Percentiles rank a stretch among this genome's conserved stretches.
Conservation (phyloP, 2,888 invertebrate species). For the Yponomeuta sedellus region DNA sequence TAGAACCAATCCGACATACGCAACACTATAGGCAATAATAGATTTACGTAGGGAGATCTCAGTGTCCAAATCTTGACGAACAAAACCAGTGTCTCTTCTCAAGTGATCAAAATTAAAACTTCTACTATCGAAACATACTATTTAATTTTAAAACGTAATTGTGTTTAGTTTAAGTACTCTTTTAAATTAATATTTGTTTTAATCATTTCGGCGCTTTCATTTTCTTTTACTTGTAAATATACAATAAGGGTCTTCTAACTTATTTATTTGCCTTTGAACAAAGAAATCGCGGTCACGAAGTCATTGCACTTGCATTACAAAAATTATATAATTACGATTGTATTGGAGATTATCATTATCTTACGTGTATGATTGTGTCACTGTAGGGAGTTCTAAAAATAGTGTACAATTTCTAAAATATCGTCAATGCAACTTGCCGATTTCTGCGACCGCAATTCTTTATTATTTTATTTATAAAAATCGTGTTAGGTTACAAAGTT, state of each 20-base stretch:
- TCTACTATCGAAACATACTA: slow-evolving; percentile 32
- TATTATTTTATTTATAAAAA: slow-evolving; percentile 12
- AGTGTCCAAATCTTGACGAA: slow-evolving; percentile 62
- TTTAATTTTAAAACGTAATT: slow-evolving; percentile 61
- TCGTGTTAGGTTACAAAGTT: slow-evolving; percentile 70
- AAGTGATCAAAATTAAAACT: slow-evolving; percentile 51
- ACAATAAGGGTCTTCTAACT: slow-evolving; percentile 63
- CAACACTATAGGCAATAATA: slow-evolving; percentile 16
- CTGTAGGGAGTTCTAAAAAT: background rate
- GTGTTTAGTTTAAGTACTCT: slow-evolving; percentile 65
- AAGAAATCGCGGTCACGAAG: slow-evolving; percentile 30
- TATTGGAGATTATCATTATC: background rate
- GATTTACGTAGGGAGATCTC: slow-evolving; percentile 50
- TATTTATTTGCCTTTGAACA: slow-evolving; percentile 62
- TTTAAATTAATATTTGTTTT: slow-evolving; percentile 43
- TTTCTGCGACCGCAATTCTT: slow-evolving; percentile 8
- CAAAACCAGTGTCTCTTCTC: slow-evolving; percentile 68
- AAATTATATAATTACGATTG: background rate
- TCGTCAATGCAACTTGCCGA: background rate
- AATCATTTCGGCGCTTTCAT: slow-evolving; percentile 59
- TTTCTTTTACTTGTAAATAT: slow-evolving; percentile 68
- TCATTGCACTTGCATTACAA: background rate
- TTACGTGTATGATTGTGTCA: background rate
- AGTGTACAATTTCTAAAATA: background rate
- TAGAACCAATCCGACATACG: slow-evolving; percentile 12